These are phyloP conservation scores for Charaxes varanes DNA, from an alignment of 1,140 invertebrate genomes.

Conservation along the genomic window DNA sequence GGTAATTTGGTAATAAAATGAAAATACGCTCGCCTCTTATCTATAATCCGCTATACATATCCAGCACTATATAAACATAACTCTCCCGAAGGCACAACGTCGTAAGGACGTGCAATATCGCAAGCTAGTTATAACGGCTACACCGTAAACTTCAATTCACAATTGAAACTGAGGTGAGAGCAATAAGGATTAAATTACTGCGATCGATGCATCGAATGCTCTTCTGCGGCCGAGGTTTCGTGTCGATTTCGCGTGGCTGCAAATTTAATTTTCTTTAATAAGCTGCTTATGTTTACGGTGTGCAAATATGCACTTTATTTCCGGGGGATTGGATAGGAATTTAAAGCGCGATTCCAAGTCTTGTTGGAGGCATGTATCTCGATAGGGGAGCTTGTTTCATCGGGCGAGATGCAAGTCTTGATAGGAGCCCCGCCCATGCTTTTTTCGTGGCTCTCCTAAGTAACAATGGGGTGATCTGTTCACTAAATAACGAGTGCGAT, in stretches of 20 bases:
- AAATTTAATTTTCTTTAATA: constrained; percentile 74
- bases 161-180: constrained; percentile 22
- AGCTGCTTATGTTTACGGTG: constrained; percentile 26
- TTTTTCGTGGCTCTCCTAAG: constrained; percentile 69
- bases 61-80: constrained; percentile 62
- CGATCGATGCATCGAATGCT: constrained; percentile 22
- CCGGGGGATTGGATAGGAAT: constrained; percentile 16
- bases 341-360: constrained; percentile 19
- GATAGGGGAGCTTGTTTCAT: constrained; percentile 63
- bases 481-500: constrained; percentile 70
- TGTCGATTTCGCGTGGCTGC: constrained; percentile 65
- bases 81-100: constrained; percentile 22
- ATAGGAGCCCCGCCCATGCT: constrained; percentile 67
- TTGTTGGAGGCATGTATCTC: constrained; percentile 65
- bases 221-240: constrained; percentile 55
- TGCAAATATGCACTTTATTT: constrained; percentile 33
- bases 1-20: constrained; percentile 74
- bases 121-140: constrained; percentile 23
- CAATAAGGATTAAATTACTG: constrained; percentile 43
- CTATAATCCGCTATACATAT: constrained; percentile 68
- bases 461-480: constrained; percentile 71
- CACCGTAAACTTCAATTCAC: constrained; percentile 12
- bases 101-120: constrained; percentile 30
- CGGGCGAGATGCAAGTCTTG: constrained; percentile 50
- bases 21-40: constrained; percentile 69